Conservation (phyloP, 2,888 invertebrate genomes). For the Rotaria macrura region DNA sequence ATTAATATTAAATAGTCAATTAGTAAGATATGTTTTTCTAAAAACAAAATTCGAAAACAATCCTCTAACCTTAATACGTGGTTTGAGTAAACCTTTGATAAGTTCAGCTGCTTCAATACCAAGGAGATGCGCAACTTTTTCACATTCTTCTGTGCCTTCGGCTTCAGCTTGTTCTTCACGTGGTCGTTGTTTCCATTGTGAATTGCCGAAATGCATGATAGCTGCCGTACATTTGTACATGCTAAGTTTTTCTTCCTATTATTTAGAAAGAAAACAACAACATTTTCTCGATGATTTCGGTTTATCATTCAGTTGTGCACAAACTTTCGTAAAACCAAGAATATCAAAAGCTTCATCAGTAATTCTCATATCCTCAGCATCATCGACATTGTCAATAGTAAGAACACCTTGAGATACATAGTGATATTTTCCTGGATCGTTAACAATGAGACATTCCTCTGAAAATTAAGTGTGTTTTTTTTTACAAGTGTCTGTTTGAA, state of each 20-base stretch:
- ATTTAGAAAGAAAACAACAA: not conserved
- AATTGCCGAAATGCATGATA: conserved; percentile 99
- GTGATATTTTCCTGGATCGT: conserved; percentile 69
- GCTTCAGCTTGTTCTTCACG: conserved; percentile 98
- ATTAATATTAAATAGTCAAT: not conserved
- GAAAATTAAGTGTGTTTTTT: conserved; percentile 42
- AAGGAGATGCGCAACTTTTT: conserved; percentile 78
- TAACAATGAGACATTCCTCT: conserved; percentile 69
- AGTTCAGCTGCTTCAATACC: conserved; percentile 75
- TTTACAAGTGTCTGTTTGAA: conserved; percentile 16
- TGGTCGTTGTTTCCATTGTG: conserved; percentile 99
- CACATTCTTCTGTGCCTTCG: conserved; percentile 65
- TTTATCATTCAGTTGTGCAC: not conserved
- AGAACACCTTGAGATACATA: conserved; percentile 89
- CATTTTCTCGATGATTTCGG: not conserved
- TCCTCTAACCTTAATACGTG: conserved; percentile 74
- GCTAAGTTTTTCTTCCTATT: conserved; percentile 69
- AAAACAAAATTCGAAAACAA: too few relatives aligned
- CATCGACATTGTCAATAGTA: conserved; percentile 85
- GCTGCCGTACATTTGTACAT: conserved; percentile 93
- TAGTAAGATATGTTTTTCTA: too few relatives aligned
- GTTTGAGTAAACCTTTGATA: conserved; percentile 69
- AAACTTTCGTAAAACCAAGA: conserved; percentile 76
- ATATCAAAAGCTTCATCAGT: conserved; percentile 83
- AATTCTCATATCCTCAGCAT: conserved; percentile 71